Evolutionary conservation across 1,140 invertebrate genomes (phyloP).

Genomic region (Bombyx mori): DNA sequence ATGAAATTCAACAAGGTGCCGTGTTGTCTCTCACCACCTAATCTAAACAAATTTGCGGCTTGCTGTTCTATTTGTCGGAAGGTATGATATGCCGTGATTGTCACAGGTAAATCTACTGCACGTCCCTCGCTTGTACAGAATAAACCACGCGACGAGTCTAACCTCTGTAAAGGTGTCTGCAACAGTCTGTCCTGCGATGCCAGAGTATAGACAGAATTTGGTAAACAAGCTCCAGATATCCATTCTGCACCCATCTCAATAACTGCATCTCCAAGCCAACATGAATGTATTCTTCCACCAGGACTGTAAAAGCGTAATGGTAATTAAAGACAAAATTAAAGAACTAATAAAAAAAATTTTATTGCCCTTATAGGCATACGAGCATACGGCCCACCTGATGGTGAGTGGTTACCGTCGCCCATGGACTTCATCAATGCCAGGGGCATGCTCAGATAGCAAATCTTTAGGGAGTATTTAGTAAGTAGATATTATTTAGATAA

Average conservation of each 20-base stretch:
- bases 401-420: no score
- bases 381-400: no score
- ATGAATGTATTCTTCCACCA: constrained; percentile 83
- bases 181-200: constrained; percentile 77
- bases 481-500: no score
- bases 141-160: constrained; percentile 69
- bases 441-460: no score
- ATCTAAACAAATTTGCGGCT: constrained; percentile 73
- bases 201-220: constrained; percentile 77
- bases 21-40: constrained; percentile 73
- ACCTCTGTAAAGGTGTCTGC: constrained; percentile 64
- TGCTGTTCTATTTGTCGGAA: constrained; percentile 77
- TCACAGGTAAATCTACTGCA: constrained; percentile 74
- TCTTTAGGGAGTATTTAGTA: no score
- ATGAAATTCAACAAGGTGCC: constrained; percentile 76
- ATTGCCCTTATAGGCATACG: no score
- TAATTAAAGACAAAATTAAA: neutral
- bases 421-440: no score
- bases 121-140: constrained; percentile 79
- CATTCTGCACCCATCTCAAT: constrained; percentile 81
- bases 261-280: constrained; percentile 79
- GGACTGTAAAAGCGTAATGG: constrained; percentile 33
- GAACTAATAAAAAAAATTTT: no score
- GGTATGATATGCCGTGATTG: constrained; percentile 75
- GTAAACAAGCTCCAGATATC: constrained; percentile 74